Evolutionary conservation across 2,113 vertebrate species (phyloP).

Genomic region (Noturus placidus): DNA sequence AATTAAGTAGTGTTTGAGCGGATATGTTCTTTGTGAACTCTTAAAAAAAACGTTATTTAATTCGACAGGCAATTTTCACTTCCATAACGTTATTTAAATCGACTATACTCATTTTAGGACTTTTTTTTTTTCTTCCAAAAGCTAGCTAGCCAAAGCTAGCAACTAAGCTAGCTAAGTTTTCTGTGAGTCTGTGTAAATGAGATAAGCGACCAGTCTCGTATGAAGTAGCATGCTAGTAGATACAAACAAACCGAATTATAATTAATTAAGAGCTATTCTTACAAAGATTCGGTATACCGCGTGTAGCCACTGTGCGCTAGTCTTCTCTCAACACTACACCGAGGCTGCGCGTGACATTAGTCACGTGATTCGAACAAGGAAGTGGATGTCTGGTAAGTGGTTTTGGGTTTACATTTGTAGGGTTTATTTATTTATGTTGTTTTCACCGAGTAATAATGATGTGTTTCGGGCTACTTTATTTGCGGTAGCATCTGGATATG

Average conservation of each 20-base stretch:
- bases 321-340: background rate
- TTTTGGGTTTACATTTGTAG: background rate
- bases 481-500: too few species aligned
- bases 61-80: background rate
- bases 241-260: too few species aligned
- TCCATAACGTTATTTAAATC: background rate
- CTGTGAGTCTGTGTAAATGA: background rate
- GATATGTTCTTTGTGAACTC: background rate
- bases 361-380: conserved; percentile 39
- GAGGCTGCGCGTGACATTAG: background rate
- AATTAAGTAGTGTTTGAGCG: background rate
- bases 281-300: background rate
- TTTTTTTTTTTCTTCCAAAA: background rate
- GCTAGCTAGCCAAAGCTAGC: background rate
- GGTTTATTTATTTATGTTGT: background rate
- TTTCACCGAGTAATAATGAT: too few species aligned
- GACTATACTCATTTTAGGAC: background rate
- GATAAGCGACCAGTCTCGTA: too few species aligned
- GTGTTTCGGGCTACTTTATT: background rate
- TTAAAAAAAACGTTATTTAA: background rate
- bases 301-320: background rate
- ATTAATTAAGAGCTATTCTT: background rate
- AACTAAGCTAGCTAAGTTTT: background rate
- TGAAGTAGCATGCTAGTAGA: background rate
- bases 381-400: conserved; percentile 47